phyloP scores from a whole-genome alignment of 2,113 vertebrate genomes.

The Morphnarchus princeps region DNA sequence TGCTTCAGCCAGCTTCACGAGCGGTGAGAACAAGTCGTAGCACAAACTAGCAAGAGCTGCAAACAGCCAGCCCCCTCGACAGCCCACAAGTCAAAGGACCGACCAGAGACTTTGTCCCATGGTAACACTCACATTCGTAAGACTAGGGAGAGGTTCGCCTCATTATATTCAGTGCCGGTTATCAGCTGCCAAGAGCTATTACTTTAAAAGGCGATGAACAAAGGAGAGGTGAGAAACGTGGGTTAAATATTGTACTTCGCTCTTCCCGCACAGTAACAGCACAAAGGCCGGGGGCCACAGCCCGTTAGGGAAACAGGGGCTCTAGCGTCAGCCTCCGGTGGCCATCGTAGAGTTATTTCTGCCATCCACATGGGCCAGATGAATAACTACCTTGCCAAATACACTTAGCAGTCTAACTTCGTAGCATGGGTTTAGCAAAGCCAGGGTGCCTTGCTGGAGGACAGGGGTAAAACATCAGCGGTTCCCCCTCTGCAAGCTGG shows the following conservation, averaged over 20 bases:
- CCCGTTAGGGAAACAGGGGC: neutral
- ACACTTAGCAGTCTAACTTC: neutral
- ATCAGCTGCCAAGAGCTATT: neutral
- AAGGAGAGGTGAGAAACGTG: neutral
- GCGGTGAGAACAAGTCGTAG: neutral
- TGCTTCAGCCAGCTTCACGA: neutral
- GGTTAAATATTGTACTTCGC: neutral
- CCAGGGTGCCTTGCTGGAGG: neutral
- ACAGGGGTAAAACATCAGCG: neutral
- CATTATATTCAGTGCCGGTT: neutral
- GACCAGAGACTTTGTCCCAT: neutral
- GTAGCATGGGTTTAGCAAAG: neutral
- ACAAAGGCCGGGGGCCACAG: accelerated
- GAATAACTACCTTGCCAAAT: neutral
- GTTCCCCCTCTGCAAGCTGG: neutral
- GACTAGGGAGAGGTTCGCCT: accelerated
- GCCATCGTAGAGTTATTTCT: neutral
- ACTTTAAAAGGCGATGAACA: neutral
- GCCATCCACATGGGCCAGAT: neutral
- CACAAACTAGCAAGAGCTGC: neutral
- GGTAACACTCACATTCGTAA: neutral
- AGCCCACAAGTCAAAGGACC: neutral
- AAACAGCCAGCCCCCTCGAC: neutral
- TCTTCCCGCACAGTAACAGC: neutral
- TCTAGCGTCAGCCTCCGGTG: accelerated